Percentiles rank a stretch among this genome's conserved stretches.
Evolutionary conservation across 2,797 vertebrate species (phyloP).

Genomic region (Silurus lanzhouensis): DNA sequence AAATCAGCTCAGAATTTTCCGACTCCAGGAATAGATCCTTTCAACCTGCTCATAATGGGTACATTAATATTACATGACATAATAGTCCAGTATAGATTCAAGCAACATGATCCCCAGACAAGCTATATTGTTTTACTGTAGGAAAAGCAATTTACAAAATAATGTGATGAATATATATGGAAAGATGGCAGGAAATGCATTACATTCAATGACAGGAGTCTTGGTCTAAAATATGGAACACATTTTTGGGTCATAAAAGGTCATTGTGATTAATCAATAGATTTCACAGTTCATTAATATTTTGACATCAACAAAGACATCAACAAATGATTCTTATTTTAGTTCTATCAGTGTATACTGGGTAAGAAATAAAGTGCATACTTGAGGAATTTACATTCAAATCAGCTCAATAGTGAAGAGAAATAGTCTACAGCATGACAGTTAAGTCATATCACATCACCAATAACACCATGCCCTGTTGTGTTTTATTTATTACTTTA

Average conservation of each 20-base stretch:
- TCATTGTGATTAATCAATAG: background rate
- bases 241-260: too few relatives aligned
- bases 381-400: background rate
- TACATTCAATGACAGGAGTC: background rate
- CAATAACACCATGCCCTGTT: background rate
- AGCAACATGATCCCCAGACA: slow-evolving; percentile 14
- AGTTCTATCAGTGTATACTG: background rate
- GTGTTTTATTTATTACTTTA: background rate
- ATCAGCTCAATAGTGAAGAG: background rate
- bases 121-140: background rate
- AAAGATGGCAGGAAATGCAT: background rate
- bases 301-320: background rate
- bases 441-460: background rate
- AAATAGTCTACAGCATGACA: background rate
- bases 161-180: background rate
- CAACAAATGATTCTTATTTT: background rate
- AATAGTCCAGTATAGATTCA: slow-evolving; percentile 9
- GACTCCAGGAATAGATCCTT: slow-evolving; percentile 5
- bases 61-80: slow-evolving; percentile 8
- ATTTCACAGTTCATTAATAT: background rate
- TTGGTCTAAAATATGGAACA: background rate
- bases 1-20: slow-evolving; percentile 24
- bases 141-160: slow-evolving; percentile 3
- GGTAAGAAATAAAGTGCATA: background rate
- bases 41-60: slow-evolving; percentile 3